phyloP scores from a whole-genome alignment of 2,797 vertebrate genomes.

The Anguilla obscura region DNA sequence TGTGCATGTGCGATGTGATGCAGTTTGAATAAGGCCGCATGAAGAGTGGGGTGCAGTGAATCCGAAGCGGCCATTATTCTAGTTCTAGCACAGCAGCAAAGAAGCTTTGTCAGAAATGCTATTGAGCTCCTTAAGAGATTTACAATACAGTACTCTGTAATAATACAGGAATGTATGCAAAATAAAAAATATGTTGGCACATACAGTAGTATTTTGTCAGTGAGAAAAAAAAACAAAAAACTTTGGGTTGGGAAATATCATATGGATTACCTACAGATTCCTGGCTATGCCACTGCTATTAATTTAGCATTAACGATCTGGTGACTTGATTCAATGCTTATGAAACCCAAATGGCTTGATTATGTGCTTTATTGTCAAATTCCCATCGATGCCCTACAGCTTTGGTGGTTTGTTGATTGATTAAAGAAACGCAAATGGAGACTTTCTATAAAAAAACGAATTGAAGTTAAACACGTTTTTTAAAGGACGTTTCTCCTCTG shows the following conservation, averaged over 20 bases:
- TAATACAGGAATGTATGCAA: too few relatives aligned
- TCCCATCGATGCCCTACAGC: background rate
- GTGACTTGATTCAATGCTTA: too few relatives aligned
- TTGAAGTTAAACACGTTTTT: background rate
- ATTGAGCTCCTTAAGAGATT: background rate
- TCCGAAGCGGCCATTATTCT: constrained; percentile 9
- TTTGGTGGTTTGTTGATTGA: background rate
- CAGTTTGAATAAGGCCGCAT: background rate
- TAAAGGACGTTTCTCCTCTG: background rate
- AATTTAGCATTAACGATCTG: too few relatives aligned
- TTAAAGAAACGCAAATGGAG: background rate
- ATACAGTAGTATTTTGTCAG: background rate
- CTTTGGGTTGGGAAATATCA: too few relatives aligned
- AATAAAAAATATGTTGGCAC: background rate
- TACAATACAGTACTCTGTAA: background rate
- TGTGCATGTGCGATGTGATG: background rate
- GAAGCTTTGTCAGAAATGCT: background rate
- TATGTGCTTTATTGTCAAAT: too few relatives aligned
- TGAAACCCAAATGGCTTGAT: too few relatives aligned
- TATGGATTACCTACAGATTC: too few relatives aligned
- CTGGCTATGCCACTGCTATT: too few relatives aligned
- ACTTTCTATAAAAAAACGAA: background rate
- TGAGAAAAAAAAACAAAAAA: too few relatives aligned
- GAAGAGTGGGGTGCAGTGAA: background rate
- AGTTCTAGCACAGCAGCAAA: background rate